These are phyloP conservation scores for Holothuria scabra DNA, from an alignment of 53 echinoderm and acorn worm genomes.

Conservation along the genomic window DNA sequence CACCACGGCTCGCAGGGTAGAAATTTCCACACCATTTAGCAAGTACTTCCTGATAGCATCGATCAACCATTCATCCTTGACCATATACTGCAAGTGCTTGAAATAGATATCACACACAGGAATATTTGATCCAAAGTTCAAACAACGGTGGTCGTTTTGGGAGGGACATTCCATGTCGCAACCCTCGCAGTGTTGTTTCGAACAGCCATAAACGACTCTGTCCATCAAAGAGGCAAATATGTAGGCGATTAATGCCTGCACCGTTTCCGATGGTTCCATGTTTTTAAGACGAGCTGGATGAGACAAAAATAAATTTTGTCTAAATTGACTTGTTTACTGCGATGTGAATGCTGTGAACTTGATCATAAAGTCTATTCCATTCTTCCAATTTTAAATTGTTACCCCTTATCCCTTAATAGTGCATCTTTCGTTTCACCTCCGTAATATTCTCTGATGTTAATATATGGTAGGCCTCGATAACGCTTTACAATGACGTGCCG, in stretches of 20 bases:
- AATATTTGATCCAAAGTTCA: neutral
- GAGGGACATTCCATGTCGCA: neutral
- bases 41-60: too few species aligned
- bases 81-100: too few species aligned
- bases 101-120: too few species aligned
- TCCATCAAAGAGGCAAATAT: conserved; percentile 2
- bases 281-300: neutral
- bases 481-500: neutral
- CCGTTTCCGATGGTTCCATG: neutral
- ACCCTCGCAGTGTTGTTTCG: neutral
- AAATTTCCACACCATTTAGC: too few species aligned
- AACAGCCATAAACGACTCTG: neutral
- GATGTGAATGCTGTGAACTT: neutral
- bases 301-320: neutral
- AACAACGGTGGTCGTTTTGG: neutral
- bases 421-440: conserved; percentile 10
- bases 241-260: neutral
- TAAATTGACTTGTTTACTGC: conserved; percentile 3
- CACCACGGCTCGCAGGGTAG: too few species aligned
- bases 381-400: too few species aligned
- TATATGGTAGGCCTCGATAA: neutral
- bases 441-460: conserved; percentile 24
- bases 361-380: neutral
- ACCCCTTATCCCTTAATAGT: too few species aligned
- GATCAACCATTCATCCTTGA: too few species aligned